Conservation (phyloP, 1,140 invertebrate species). For the Harlomillsia oculata region DNA sequence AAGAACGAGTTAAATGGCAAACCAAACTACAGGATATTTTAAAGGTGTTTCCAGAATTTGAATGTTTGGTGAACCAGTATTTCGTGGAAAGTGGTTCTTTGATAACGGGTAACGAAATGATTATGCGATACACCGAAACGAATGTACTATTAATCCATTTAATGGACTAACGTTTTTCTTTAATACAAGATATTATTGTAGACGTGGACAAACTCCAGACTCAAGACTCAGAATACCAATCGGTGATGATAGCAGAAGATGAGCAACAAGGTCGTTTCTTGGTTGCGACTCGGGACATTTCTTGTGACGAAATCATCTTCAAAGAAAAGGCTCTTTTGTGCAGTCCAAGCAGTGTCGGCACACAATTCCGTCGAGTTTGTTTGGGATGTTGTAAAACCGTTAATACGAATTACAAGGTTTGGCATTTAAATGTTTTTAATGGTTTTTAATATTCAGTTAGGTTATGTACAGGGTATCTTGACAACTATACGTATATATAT, state of each 20-base stretch:
- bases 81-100: too few relatives aligned
- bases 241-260: constrained; percentile 1
- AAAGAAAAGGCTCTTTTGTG: constrained; percentile 1
- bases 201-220: not conserved
- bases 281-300: constrained; percentile 9
- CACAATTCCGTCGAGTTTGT: constrained; percentile 3
- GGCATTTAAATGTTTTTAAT: not conserved
- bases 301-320: not conserved
- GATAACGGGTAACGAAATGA: too few relatives aligned
- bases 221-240: not conserved
- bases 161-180: too few relatives aligned
- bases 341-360: constrained; percentile 10
- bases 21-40: too few relatives aligned
- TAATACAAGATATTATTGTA: too few relatives aligned
- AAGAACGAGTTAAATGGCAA: too few relatives aligned
- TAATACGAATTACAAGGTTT: not conserved
- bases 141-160: too few relatives aligned
- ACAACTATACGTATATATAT: not conserved
- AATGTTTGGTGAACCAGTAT: too few relatives aligned
- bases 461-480: not conserved
- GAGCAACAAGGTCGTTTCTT: constrained; percentile 2
- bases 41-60: too few relatives aligned
- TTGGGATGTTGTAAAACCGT: constrained; percentile 10
- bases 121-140: too few relatives aligned
- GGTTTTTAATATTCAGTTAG: not conserved